phyloP scores from a whole-genome alignment of 2,797 vertebrate species.

The Catharus ustulatus region DNA sequence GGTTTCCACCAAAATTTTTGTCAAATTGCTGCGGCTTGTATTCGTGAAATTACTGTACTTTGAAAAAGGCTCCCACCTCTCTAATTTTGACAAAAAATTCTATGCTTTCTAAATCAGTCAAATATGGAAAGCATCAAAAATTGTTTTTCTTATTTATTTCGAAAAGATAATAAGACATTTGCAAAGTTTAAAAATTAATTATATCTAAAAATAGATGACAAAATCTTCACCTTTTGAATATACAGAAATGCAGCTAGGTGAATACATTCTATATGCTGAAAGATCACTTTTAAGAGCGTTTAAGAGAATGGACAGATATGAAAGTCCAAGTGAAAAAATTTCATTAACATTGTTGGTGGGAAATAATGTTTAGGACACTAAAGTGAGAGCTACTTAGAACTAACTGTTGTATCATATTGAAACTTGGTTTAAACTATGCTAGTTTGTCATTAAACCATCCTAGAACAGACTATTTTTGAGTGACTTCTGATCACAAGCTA shows the following conservation, averaged over 20 bases:
- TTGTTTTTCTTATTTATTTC: not conserved
- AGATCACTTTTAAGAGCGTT: not conserved
- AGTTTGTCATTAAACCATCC: not conserved
- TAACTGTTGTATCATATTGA: not conserved
- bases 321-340: not conserved
- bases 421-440: not conserved
- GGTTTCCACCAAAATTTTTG: too few species aligned
- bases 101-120: not conserved
- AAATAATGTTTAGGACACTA: not conserved
- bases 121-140: not conserved
- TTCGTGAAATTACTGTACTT: too few species aligned
- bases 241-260: not conserved
- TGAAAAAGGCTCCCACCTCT: not conserved
- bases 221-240: not conserved
- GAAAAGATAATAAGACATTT: not conserved
- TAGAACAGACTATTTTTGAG: not conserved
- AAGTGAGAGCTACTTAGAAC: not conserved
- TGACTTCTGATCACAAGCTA: not conserved
- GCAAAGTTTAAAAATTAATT: not conserved
- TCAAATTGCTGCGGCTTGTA: too few species aligned
- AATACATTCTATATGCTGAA: not conserved
- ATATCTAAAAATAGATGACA: not conserved
- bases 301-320: not conserved
- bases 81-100: not conserved
- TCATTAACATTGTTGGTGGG: not conserved